Base-by-base conservation (phyloP, 2,888 invertebrate species). In the Liopterus haemorrhoidalis region DNA sequence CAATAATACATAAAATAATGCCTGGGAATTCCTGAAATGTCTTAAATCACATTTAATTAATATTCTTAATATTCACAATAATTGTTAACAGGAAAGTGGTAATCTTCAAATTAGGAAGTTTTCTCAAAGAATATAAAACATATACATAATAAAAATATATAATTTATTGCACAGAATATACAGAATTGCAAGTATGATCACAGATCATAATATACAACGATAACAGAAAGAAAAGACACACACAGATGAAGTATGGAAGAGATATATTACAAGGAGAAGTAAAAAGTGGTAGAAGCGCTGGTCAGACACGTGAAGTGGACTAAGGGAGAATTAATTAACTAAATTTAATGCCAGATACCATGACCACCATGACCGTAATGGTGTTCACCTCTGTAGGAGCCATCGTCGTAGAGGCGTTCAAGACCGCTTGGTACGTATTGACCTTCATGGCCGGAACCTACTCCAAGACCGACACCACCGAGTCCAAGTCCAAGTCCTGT, bases 321-420 rank as follows among this genome's bases (percentile, higher is more conserved):
- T 33, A 33, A 33, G 20, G 16, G 12, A 19, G 18, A 12, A 19
- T 33, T 12, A 11, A 6, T 31, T 8, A 31, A 8, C 31, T 4
- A n/a, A n/a, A n/a, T n/a, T n/a, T n/a, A n/a, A n/a, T 3, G 12
- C 15, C 36, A 21, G 36, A 12, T 12, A n/a, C 18, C 32, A 8
- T 24, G 24, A 20, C 24, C 36, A 18, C 46, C 54, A 35, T 52
- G 30, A 16, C 22, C 50, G 28, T 51, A 49, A 25, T 45, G 45
- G 14, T 39, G 39, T 45, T 59, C 60, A 24, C 57, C 60, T 43
- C 58, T 60, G 53, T 63, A 63, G 28, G 61, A 57, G 8, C 64
- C 64, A 49, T 63, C 59, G 46, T 64, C 59, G 51, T 61, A 62
- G 18, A 61, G 53, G 12, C 19, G 12, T 25, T 44, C 43, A 8